Base-by-base conservation (phyloP, 2,113 vertebrate species). In the Genyomyrus donnyi region DNA sequence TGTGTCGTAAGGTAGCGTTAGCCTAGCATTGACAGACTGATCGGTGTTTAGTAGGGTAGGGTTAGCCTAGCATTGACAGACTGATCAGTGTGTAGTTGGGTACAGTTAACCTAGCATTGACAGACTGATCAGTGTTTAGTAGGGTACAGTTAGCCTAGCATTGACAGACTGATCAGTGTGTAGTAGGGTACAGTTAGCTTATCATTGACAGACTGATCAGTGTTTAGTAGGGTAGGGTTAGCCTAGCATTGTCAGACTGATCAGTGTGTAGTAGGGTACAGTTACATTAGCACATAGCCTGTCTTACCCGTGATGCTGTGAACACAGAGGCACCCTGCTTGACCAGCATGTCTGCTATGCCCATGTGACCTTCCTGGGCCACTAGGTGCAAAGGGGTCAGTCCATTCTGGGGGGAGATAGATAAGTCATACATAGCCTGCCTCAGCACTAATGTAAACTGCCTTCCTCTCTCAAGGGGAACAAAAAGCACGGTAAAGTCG, bases 351-450 rank as follows among this genome's bases (percentile, higher is more conserved):
- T 99, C 98, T 31, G 98, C 97, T n/a, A 99, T 97, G 27, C 95
- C 96, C 62, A 98, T 95, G 0, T 99, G 98, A 19, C 98, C 98
- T 92, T 99, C 98, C 90, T 99, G 98, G 89, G 98, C 98, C 66
- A 97, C 98, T 27, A 99, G 97, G 90, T 99, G 98, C 90, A 99
- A 96, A 27, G 98, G 97, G 1, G 97, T 99, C 93, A 99, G 96
- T 87, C 97, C 98, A 3, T 96, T 99, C 98, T 99, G 93, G 39
- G 93, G 93, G 70, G 42, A 93, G 70, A 86, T 89, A 89, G 6
- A 24, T 48, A 53, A 89, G 9, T 15, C 0, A 74, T 35, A 24
- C 83, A 31, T 24, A 56, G 11, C 31, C 13, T 46, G 58, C 19
- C 35, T 53, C 31, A 2, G 56, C 24, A 1, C 24, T 80, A 39